Evolutionary conservation across 2,113 vertebrate species (phyloP).

Genomic region (Entomyzon cyanotis): DNA sequence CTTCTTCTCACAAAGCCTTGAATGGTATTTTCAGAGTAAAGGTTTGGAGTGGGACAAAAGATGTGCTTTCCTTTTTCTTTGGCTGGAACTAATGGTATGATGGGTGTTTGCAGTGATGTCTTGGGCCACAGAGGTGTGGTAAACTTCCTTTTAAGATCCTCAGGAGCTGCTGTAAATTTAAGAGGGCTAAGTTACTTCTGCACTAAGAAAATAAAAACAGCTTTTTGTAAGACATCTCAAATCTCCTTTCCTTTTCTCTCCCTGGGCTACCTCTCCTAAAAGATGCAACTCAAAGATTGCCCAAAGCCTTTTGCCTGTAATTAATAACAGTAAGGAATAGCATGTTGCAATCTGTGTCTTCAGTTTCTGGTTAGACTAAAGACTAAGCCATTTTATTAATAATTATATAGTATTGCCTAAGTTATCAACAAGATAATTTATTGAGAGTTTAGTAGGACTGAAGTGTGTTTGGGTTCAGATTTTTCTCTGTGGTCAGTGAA

Average conservation of each 20-base stretch:
- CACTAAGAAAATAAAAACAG: neutral
- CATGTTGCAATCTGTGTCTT: neutral
- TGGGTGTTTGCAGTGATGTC: neutral
- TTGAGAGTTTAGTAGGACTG: neutral
- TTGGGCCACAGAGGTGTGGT: neutral
- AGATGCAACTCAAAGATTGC: neutral
- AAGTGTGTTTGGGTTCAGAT: neutral
- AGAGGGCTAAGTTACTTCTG: neutral
- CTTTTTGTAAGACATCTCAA: neutral
- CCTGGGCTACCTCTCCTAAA: neutral
- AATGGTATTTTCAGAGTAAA: neutral
- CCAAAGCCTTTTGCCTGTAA: neutral
- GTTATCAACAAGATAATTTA: neutral
- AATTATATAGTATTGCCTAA: neutral
- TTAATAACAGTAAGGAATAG: neutral
- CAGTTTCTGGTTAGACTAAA: neutral
- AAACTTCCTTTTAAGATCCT: neutral
- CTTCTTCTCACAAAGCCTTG: neutral
- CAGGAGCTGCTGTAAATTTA: neutral
- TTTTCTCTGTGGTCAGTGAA: neutral
- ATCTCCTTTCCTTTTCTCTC: neutral
- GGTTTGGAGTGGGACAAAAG: neutral
- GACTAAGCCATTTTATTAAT: neutral
- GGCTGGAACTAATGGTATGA: neutral
- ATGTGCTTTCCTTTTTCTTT: neutral